phyloP scores from a whole-genome alignment of 1,140 invertebrate genomes.

The Acromyrmex echinatior region DNA sequence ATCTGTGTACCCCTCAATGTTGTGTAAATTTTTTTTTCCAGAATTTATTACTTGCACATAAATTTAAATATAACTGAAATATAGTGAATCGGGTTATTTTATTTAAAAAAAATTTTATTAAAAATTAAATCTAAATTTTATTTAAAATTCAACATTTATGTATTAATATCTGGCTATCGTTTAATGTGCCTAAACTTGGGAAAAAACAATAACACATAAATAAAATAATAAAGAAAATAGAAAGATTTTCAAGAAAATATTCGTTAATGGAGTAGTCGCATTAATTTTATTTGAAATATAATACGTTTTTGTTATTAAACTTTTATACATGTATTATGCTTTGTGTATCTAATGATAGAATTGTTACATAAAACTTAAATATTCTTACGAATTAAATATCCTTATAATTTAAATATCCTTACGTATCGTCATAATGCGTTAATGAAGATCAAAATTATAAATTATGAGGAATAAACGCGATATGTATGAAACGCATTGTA shows the following conservation, averaged over 20 bases:
- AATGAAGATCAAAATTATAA: conserved; percentile 10
- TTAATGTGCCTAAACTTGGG: not conserved
- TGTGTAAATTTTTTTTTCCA: not conserved
- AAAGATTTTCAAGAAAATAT: not conserved
- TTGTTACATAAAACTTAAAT: not conserved
- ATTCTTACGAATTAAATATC: not conserved
- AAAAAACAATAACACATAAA: not conserved
- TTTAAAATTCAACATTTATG: not conserved
- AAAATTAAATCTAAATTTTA: not conserved
- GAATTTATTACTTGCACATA: not conserved
- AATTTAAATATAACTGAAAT: not conserved
- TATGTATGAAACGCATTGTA: not conserved
- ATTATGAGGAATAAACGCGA: not conserved
- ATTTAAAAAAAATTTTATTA: no score
- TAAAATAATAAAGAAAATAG: not conserved
- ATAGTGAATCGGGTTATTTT: not conserved
- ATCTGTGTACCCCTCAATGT: not conserved
- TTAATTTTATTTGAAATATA: not conserved
- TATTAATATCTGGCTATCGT: not conserved
- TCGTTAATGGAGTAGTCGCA: not conserved
- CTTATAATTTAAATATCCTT: not conserved
- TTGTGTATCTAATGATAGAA: not conserved
- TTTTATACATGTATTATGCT: not conserved
- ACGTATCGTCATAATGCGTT: not conserved
- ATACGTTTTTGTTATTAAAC: not conserved